Evolutionary conservation across 2,888 invertebrate species (phyloP), one percentile per base, ranked within the genome.

Genomic region (Aleiodes testaceus): DNA sequence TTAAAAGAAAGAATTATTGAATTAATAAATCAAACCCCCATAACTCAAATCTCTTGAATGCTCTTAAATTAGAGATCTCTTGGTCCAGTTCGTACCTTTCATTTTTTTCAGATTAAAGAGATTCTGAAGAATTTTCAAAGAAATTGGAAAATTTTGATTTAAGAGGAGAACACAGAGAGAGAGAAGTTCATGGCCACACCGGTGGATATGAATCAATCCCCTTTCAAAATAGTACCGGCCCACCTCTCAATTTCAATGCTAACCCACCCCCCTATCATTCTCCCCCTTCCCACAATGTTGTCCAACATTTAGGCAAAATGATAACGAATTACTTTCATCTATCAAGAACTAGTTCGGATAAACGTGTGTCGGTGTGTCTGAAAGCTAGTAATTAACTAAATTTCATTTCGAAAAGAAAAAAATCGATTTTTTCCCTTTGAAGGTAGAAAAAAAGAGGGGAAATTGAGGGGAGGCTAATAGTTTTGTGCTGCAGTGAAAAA

Each of bases 261-360:
- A 26, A 18, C 18, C 18, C 14, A 18, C 14, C n/a, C 42, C 16
- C 36, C 3, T 36, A 16, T 42, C 1, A 12, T 42, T 14, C 16
- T 14, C 11, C 7, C 36, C 36, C 36, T 11, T 4, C 36, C 36
- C 36, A 2, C 36, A 11, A 42, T 59, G 59, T 59, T 55, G 49
- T 49, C 59, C 42, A 67, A 67, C 44, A 63, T 42, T 7, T 30
- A 6, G 2, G 74, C 77, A 78, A 82, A 84, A 85, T 83, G 81
- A 86, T 86, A 81, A 81, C 53, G 45, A 53, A 64, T 69, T 42
- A 69, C 81, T 80, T 82, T 81, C 84, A 86, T 86, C 81, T 79
- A 84, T 85, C 85, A 85, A 76, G 75, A 76, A 80, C 84, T 83
- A 76, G 81, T 83, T 82, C 79, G 75, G 74, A 36, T 72, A 79